phyloP scores from a whole-genome alignment of 2,113 vertebrate species.

The Odocoileus virginianus region DNA sequence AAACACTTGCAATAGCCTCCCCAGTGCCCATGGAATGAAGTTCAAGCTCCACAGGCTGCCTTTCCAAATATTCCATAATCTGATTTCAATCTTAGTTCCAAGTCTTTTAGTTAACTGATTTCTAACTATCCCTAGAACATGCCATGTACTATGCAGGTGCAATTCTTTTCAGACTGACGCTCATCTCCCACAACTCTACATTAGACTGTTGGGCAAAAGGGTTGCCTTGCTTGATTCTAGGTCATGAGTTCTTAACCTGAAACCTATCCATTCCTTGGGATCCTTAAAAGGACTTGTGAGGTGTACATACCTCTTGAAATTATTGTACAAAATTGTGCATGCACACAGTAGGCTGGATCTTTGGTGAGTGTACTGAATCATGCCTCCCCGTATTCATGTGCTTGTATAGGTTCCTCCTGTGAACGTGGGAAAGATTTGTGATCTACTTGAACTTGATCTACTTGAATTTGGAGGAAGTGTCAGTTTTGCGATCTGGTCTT shows the following conservation, averaged over 20 bases:
- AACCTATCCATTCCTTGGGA: not conserved
- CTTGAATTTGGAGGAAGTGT: not conserved
- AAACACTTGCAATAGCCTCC: not conserved
- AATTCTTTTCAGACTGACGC: not conserved
- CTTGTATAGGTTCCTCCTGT: not conserved
- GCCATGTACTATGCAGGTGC: not conserved
- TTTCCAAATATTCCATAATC: conserved; percentile 22
- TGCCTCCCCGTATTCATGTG: not conserved
- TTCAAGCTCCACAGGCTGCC: not conserved
- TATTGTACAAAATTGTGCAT: not conserved
- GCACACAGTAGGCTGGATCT: not conserved
- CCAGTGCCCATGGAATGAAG: conserved; percentile 2
- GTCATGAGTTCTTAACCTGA: not conserved
- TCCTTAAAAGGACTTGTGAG: not conserved
- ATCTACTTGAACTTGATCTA: not conserved
- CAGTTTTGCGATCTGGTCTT: not conserved
- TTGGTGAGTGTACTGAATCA: not conserved
- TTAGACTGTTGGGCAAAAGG: not conserved
- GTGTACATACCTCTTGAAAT: not conserved
- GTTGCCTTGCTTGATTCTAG: not conserved
- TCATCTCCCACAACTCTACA: not conserved
- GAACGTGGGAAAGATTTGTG: not conserved
- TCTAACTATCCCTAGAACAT: not conserved
- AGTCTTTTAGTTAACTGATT: not conserved
- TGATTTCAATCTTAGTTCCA: not conserved